phyloP scores from a whole-genome alignment of 1,140 invertebrate species.

The Ostrea edulis region DNA sequence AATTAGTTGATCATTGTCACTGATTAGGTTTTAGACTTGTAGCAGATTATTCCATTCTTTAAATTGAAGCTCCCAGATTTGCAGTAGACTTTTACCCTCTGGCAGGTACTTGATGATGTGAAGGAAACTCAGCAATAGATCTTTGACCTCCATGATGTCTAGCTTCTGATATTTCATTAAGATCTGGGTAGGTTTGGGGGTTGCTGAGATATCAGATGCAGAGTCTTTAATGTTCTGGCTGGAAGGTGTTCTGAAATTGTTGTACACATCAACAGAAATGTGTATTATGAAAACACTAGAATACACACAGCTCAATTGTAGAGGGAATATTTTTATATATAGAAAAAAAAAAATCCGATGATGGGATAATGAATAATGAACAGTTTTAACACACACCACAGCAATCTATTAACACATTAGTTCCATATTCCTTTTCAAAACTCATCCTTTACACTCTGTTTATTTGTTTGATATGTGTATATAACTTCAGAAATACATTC shows the following conservation, averaged over 20 bases:
- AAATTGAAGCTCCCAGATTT: too few relatives aligned
- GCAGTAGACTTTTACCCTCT: slow-evolving; percentile 80
- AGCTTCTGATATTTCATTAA: slow-evolving; percentile 87
- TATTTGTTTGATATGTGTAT: too few relatives aligned
- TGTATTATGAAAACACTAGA: not conserved
- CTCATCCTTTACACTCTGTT: too few relatives aligned
- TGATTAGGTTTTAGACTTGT: too few relatives aligned
- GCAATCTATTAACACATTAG: not conserved
- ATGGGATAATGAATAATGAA: too few relatives aligned
- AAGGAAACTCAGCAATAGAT: slow-evolving; percentile 93
- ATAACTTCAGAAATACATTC: too few relatives aligned
- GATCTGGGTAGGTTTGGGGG: slow-evolving; percentile 61
- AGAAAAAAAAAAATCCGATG: not conserved
- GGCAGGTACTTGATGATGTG: slow-evolving; percentile 94
- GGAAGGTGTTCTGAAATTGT: not conserved
- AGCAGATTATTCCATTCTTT: too few relatives aligned
- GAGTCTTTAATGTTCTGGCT: slow-evolving; percentile 35
- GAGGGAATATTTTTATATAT: not conserved
- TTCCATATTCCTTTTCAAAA: not conserved
- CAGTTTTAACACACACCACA: not conserved
- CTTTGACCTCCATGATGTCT: slow-evolving; percentile 88
- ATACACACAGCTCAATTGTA: too few relatives aligned
- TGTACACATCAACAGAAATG: not conserved
- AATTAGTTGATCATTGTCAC: too few relatives aligned
- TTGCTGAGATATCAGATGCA: not conserved